These are phyloP conservation scores for Balaeniceps rex DNA, from an alignment of 2,113 vertebrate species.

Conservation along the genomic window DNA sequence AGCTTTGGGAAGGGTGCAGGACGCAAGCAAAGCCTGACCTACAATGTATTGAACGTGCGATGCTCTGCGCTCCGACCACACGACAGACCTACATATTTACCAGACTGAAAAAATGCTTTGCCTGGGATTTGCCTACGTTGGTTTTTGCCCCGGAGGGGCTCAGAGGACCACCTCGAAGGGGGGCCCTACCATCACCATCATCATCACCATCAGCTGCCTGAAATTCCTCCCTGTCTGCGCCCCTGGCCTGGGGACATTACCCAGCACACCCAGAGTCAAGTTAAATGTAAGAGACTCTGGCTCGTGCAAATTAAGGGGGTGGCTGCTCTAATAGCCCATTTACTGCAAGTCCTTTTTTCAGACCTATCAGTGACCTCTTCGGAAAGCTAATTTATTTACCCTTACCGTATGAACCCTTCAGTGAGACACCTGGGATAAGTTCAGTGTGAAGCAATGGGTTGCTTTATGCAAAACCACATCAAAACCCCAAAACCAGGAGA, in stretches of 20 bases:
- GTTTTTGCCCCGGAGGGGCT: neutral
- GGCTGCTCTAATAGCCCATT: neutral
- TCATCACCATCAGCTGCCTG: neutral
- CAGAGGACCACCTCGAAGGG: neutral
- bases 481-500: neutral
- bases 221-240: conserved; percentile 6
- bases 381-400: neutral
- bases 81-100: neutral
- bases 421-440: neutral
- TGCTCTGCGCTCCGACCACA: neutral
- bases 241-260: neutral
- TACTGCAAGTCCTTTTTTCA: neutral
- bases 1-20: neutral
- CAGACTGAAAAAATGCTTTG: conserved; percentile 21
- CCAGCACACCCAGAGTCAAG: neutral
- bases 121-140: neutral
- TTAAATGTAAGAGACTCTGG: neutral
- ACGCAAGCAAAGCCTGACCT: neutral
- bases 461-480: neutral
- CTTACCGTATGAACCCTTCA: neutral
- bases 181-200: neutral
- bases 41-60: neutral
- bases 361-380: neutral
- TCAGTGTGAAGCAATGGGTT: neutral
- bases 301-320: neutral